Base-by-base conservation (phyloP, 2,113 vertebrate species). In the Mormyrus iriodes region DNA sequence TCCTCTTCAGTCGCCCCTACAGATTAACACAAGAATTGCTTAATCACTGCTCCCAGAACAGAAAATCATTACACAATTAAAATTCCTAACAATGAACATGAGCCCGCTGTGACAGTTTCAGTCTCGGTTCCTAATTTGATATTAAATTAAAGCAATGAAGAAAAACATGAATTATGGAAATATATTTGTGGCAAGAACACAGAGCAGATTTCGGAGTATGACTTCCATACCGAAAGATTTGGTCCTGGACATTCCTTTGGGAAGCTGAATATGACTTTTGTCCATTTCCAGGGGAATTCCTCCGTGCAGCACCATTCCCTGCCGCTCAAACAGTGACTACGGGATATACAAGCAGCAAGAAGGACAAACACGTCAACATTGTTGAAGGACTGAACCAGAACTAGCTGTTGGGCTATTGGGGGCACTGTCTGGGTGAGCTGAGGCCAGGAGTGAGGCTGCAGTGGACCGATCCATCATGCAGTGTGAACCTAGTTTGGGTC, bases 301-400 rank as follows among this genome's bases (percentile, higher is more conserved):
- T 51, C 95, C 89, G 3, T 97, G 96, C 3, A 96, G 95, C 0
- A 97, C 96, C 91, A 99, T 96, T 39, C 98, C 98, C 94, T 99
- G 98, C 85, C 97, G 97, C 91, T 99, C 98, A 91, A 99, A 98
- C 92, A 99, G 91, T 0, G 97, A 98, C 98, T 99, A 83, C 79
- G 93, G 84, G 79, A 84, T 87, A 93, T 8, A 53, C 35, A 92
- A 13, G 55, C 51, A 58, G 73, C 86, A 90, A 46, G 46, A 46
- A 89, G 21, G 39, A 55, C 39, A 53, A 48, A 42, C 39, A 17
- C 15, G 17, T 39, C 73, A 79, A 79, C 73, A 1, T 39, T 35
- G 5, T 53, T 86, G 51, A 86, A 2, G 27, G n/a, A 42, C 73
- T 79, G 42, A 79, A 79, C 73, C 35, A 2, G 5, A 69, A 69